Evolutionary conservation across 2,888 invertebrate species (phyloP).

Genomic region (Phyllotreta striolata): DNA sequence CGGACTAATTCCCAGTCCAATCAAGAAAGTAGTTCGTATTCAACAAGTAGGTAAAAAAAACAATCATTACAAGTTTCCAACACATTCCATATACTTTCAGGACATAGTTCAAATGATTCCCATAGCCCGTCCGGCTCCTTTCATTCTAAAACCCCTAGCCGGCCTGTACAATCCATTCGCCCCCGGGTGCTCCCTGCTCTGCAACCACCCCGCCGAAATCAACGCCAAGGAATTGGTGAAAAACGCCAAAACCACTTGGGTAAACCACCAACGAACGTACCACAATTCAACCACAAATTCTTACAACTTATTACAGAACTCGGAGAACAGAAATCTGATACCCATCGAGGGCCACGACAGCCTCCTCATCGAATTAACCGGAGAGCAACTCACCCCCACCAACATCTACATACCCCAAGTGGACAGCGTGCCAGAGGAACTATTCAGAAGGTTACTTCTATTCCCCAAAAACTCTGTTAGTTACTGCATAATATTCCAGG

Average conservation of each 20-base stretch:
- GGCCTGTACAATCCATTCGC: constrained; percentile 85
- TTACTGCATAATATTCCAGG: constrained; percentile 55
- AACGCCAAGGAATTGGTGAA: constrained; percentile 76
- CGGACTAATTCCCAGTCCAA: constrained; percentile 69
- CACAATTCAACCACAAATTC: too few species aligned
- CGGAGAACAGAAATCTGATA: constrained; percentile 16
- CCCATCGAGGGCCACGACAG: background rate
- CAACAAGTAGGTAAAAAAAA: constrained; percentile 55
- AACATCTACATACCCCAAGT: constrained; percentile 52
- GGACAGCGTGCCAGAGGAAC: constrained; percentile 77
- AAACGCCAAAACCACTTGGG: constrained; percentile 76
- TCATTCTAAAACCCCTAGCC: constrained; percentile 79
- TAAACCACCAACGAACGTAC: constrained; percentile 53
- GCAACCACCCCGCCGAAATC: constrained; percentile 83
- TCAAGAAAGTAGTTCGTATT: constrained; percentile 58
- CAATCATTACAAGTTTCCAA: background rate
- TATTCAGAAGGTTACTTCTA: constrained; percentile 67
- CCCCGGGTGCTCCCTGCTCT: constrained; percentile 80
- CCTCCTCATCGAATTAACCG: constrained; percentile 13
- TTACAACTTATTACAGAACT: constrained; percentile 7
- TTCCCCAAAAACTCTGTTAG: constrained; percentile 1
- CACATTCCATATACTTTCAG: background rate
- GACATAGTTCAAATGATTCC: constrained; percentile 63
- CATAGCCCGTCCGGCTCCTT: constrained; percentile 74
- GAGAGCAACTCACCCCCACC: constrained; percentile 20